A percentile compares a stretch with the other conserved stretches of the same genome.
These are phyloP conservation scores for Hypomecis atomaria DNA, from an alignment of 2,888 invertebrate species.

Conservation along the genomic window DNA sequence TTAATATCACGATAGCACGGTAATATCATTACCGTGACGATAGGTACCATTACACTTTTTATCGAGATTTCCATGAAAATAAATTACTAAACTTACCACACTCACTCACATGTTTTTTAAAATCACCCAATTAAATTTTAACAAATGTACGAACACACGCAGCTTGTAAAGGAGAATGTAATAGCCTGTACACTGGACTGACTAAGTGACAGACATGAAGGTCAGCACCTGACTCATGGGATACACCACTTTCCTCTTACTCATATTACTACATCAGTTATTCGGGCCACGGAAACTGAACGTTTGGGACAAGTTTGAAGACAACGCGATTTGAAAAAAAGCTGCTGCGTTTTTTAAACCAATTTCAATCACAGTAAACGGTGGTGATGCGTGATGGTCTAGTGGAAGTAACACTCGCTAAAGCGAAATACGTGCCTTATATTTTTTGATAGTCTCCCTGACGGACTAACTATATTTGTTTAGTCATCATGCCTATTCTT, in stretches of 20 bases:
- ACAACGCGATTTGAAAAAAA: background rate
- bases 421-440: no score
- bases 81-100: slow-evolving; percentile 6
- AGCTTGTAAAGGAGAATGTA: slow-evolving; percentile 8
- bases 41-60: no score
- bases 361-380: no score
- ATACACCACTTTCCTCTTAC: slow-evolving; percentile 62
- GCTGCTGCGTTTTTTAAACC: no score
- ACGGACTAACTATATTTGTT: no score
- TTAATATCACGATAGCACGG: no score
- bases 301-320: slow-evolving; percentile 33
- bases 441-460: no score
- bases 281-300: slow-evolving; percentile 51
- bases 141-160: slow-evolving; percentile 9
- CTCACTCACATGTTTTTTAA: background rate
- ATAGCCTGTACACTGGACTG: slow-evolving; percentile 12
- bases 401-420: no score
- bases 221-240: slow-evolving; percentile 52
- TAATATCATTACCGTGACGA: no score
- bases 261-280: slow-evolving; percentile 52
- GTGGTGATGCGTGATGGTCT: no score
- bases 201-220: slow-evolving; percentile 51
- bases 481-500: no score
- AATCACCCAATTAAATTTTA: slow-evolving; percentile 5
- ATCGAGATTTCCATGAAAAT: no score